Base-by-base conservation (phyloP, 2,797 vertebrate genomes). In the Tapirus indicus region DNA sequence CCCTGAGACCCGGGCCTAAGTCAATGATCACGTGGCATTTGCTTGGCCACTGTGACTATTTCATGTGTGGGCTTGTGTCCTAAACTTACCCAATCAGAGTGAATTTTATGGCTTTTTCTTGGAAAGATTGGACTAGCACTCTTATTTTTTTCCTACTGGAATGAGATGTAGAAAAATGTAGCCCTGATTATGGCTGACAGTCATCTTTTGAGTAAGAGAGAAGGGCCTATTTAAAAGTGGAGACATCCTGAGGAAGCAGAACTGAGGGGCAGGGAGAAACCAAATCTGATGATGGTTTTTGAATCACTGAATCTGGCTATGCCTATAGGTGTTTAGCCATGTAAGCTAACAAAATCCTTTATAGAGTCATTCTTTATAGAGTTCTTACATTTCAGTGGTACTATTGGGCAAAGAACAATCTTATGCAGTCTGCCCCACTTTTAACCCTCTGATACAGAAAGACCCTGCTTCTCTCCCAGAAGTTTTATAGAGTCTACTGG, bases 301-400 rank as follows among this genome's bases (percentile, higher is more conserved):
- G 35, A 93, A 62, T 80, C 71, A 69, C 44, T 74, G 44, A 91
- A 41, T 85, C 21, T 41, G 79, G 44, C 41, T 83, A 29, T 66
- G 32, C 12, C 32, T 74, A 41, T 90, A 49, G 9, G 12, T 64
- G 11, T 38, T 92, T 83, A 90, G 49, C 27, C 56, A 62, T 35
- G 29, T 32, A 66, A 84, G 18, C 16, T 56, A 91, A 94, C 78
- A 68, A 74, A 85, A 91, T 88, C n/a, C 7, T 85, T 84, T 89
- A 94, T 47, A 11, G 84, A 62, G 38, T 38, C 38, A 38, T 38
- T 38, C 38, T 38, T 38, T 38, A 38, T 38, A 38, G 38, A 2
- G 38, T 38, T 74, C 35, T 27, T 52, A 72, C 17, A 72, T 82
- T 85, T 17, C 35, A 78, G 10, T 68, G 56, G 27, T 54, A 20